Evolutionary conservation across 2,113 vertebrate species (phyloP), one percentile per base, ranked within the genome.

Genomic region (Asarcornis scutulata): DNA sequence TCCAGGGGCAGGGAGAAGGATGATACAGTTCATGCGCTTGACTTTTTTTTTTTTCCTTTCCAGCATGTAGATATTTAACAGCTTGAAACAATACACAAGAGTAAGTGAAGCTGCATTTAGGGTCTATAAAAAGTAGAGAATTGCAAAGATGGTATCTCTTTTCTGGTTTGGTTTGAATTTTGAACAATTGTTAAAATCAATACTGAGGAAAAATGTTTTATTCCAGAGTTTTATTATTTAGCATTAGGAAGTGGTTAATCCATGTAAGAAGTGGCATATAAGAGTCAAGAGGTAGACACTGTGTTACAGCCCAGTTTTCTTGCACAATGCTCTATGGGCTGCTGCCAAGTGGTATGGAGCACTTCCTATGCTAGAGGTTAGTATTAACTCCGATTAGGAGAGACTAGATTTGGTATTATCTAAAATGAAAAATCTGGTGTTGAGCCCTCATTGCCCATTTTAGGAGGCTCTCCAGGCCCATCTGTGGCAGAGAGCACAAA

Each of bases 151-250:
- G 26, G 4, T 56, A 1, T 58, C 7, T 82, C 48, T 81, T 83
- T 42, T 62, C 13, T 73, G 29, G 15, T 80, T 94, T 90, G 32
- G 18, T 86, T 92, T 93, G 85, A 53, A 67, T 95, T 77, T 82
- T 50, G 53, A 86, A 78, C 34, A 75, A 17, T 78, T 4, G 3
- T 74, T 83, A 62, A 74, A 75, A 60, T 78, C 44, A 68, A 1
- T n/a, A 6, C 21, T 81, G n/a, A 23, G 34, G 40, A 78, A 91
- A 88, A 34, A 21, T 32, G 1, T n/a, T 21, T 74, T 86, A 75
- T 81, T 52, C 62, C n/a, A 53, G 18, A 29, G 9, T 55, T 87
- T 78, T 93, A 36, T 17, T 86, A 75, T 69, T 36, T 91, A 38
- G 4, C 25, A n/a, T 68, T 84, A 59, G 11, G 7, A 87, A 40